These are phyloP conservation scores for Helicorthomorpha holstii DNA, from an alignment of 1,140 invertebrate genomes.

Conservation along the genomic window DNA sequence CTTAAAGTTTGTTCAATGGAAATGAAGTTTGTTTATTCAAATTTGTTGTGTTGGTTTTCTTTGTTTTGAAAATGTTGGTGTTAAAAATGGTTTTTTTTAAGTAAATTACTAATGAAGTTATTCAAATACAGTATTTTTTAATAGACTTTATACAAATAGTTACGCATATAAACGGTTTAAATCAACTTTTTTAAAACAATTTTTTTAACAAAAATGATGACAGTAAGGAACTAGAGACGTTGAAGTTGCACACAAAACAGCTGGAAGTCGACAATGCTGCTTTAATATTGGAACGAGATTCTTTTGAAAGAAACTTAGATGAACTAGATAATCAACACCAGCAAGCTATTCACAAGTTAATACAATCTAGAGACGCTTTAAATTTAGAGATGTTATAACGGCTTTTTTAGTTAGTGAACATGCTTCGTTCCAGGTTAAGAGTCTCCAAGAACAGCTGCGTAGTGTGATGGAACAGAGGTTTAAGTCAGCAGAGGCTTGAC, in stretches of 20 bases:
- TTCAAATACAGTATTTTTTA: no score
- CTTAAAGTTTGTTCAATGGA: no score
- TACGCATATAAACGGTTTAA: no score
- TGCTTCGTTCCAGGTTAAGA: slow-evolving; percentile 68
- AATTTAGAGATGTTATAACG: neutral
- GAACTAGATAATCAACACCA: slow-evolving; percentile 54
- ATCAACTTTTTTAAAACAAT: no score
- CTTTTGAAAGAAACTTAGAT: slow-evolving; percentile 36
- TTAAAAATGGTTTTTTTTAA: no score
- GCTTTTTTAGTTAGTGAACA: slow-evolving; percentile 38
- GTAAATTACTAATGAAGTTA: no score
- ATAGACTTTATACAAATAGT: no score
- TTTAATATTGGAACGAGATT: slow-evolving; percentile 25
- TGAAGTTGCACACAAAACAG: slow-evolving; percentile 12
- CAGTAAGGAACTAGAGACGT: slow-evolving; percentile 8
- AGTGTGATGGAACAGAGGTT: slow-evolving; percentile 57
- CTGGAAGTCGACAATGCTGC: slow-evolving; percentile 32
- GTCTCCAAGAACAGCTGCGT: slow-evolving; percentile 59
- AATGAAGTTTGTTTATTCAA: no score
- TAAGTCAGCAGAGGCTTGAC: slow-evolving; percentile 47
- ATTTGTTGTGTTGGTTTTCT: no score
- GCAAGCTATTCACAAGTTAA: slow-evolving; percentile 31
- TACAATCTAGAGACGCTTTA: slow-evolving; percentile 17
- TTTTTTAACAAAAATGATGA: slow-evolving; percentile 8
- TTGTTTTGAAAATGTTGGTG: no score